Evolutionary conservation across 2,888 invertebrate genomes (phyloP).

Genomic region (Brachyopa scutellaris): DNA sequence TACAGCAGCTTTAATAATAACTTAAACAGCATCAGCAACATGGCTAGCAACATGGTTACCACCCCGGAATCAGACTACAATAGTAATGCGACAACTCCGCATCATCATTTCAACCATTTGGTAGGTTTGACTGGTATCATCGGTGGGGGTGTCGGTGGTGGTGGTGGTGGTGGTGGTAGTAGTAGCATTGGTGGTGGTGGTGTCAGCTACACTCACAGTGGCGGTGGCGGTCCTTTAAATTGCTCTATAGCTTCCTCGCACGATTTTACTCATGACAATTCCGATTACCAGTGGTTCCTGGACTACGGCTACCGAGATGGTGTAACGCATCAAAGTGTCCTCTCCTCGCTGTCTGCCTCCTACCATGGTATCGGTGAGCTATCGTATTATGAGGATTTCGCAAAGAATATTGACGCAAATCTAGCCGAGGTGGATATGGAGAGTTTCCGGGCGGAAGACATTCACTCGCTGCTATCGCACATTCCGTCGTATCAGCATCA

Average conservation of each 20-base stretch:
- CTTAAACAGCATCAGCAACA: conserved; percentile 75
- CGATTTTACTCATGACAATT: conserved; percentile 92
- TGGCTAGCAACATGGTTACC: conserved; percentile 74
- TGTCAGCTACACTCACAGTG: neutral
- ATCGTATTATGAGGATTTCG: conserved; percentile 91
- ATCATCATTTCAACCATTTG: conserved; percentile 76
- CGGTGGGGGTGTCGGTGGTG: conserved; percentile 66
- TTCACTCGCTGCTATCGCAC: conserved; percentile 91
- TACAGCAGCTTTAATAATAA: conserved; percentile 75
- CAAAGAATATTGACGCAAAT: conserved; percentile 95
- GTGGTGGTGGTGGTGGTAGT: conserved; percentile 65
- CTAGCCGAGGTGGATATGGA: conserved; percentile 98
- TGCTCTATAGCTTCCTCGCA: conserved; percentile 82
- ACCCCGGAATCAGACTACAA: conserved; percentile 81
- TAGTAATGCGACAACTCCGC: conserved; percentile 81
- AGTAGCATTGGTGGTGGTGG: conserved; percentile 43
- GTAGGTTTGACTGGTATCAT: conserved; percentile 76
- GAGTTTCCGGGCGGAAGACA: conserved; percentile 95
- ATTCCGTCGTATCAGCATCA: conserved; percentile 87
- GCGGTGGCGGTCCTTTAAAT: conserved; percentile 77
- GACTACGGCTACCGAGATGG: conserved; percentile 94
- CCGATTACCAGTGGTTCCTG: conserved; percentile 95
- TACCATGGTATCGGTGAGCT: conserved; percentile 88
- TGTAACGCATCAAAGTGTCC: conserved; percentile 89
- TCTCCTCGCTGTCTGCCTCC: conserved; percentile 91